Evolutionary conservation across 2,113 vertebrate genomes (phyloP).

Genomic region (Eublepharis macularius): DNA sequence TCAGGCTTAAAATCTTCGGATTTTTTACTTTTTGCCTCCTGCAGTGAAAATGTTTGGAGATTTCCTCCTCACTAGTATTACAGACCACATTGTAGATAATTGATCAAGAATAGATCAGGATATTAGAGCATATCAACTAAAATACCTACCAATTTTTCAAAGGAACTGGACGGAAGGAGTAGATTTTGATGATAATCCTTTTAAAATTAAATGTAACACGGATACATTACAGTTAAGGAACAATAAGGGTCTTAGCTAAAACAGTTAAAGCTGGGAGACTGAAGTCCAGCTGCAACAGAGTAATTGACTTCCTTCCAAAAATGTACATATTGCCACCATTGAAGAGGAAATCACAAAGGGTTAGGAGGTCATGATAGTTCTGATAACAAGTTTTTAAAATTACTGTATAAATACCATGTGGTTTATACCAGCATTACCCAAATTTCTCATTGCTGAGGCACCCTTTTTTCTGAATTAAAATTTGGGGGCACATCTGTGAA

Average conservation of each 20-base stretch:
- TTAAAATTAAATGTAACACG: conserved; percentile 76
- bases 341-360: conserved; percentile 57
- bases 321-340: conserved; percentile 61
- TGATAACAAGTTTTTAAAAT: conserved; percentile 52
- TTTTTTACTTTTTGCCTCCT: conserved; percentile 61
- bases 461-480: neutral
- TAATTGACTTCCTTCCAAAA: conserved; percentile 65
- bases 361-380: conserved; percentile 65
- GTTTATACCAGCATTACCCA: conserved; percentile 1
- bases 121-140: conserved; percentile 73
- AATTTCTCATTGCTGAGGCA: neutral
- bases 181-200: conserved; percentile 76
- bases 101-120: conserved; percentile 60
- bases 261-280: conserved; percentile 69
- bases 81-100: conserved; percentile 63
- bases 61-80: conserved; percentile 56
- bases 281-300: conserved; percentile 52
- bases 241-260: conserved; percentile 67
- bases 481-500: neutral
- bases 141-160: conserved; percentile 73
- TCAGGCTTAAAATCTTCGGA: conserved; percentile 63
- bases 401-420: conserved; percentile 27
- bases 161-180: conserved; percentile 73
- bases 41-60: conserved; percentile 60
- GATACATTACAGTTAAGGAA: conserved; percentile 71